Evolutionary conservation across 2,888 invertebrate species (phyloP), one percentile per base, ranked within the genome.

Genomic region (Vesta saturnalis): DNA sequence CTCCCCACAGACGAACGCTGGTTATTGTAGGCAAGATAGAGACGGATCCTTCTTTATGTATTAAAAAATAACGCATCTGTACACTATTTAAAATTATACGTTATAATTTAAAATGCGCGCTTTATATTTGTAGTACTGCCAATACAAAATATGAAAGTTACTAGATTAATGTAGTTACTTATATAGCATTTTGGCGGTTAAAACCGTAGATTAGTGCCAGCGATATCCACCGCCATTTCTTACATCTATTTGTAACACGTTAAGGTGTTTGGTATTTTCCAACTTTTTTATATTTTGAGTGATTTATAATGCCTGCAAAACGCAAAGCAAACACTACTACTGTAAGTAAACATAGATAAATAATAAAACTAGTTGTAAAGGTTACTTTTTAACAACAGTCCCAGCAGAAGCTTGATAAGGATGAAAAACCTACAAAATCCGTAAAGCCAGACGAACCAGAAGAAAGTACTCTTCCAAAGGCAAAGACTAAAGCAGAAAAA

Each of bases 1-100:
- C 81, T 90, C 90, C 12, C 92, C 93, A 73, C 89, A 92, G 82
- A 93, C 93, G 19, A 94, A 93, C 82, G 92, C 92, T 69, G 94
- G 94, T 1, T 94, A 89, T 84, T 92, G 92, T 67, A 87, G 94
- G 75, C 93, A 94, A 83, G 89, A 90, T 5, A 90, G 91, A 49
- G 93, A 91, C 73, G 92, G 92, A 74, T 90, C 89, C 58, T 88
- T 90, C 69, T 92, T 90, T 84, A 90, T 90, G 79, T 92, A 92
- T 80, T 91, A 79, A 77, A 55, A 56, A 55, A 61, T 3, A 43
- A 43, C 43, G 12, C 43, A 14, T n/a, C n/a, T n/a, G n/a, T n/a
- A n/a, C n/a, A n/a, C n/a, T n/a, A n/a, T n/a, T n/a, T n/a, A n/a
- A n/a, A n/a, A n/a, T n/a, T n/a, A n/a, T n/a, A n/a, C n/a, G n/a